Percentiles rank a stretch among this genome's conserved stretches.
phyloP scores from a whole-genome alignment of 1,140 invertebrate species.

The Bacillus rossius region DNA sequence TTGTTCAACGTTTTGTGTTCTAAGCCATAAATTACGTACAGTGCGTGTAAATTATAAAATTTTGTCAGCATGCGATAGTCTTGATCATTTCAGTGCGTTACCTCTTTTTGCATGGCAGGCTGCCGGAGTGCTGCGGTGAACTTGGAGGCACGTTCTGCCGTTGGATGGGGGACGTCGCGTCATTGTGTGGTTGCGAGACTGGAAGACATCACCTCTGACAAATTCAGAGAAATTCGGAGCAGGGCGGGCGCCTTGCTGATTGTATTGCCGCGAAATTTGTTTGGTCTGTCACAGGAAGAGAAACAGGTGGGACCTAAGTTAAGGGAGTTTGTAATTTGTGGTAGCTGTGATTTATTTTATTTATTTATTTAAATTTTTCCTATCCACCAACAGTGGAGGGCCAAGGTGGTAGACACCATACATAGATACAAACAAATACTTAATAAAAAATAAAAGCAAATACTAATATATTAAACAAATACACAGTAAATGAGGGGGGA shows the following conservation, averaged over 20 bases:
- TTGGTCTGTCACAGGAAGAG: slow-evolving; percentile 56
- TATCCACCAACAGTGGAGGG: too few relatives aligned
- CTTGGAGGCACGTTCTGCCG: slow-evolving; percentile 81
- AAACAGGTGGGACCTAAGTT: slow-evolving; percentile 54
- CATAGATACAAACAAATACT: too few relatives aligned
- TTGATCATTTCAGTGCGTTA: too few relatives aligned
- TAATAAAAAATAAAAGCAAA: too few relatives aligned
- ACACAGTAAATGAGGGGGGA: too few relatives aligned
- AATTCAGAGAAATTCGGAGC: slow-evolving; percentile 67
- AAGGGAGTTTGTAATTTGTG: neutral
- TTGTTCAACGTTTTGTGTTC: too few relatives aligned
- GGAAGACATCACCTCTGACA: slow-evolving; percentile 68
- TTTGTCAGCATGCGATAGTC: too few relatives aligned
- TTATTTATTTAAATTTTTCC: too few relatives aligned
- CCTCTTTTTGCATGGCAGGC: slow-evolving; percentile 52
- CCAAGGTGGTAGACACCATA: too few relatives aligned
- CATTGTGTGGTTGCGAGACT: slow-evolving; percentile 81
- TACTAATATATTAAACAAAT: too few relatives aligned
- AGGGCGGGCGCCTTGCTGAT: slow-evolving; percentile 83
- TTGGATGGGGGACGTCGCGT: slow-evolving; percentile 77
- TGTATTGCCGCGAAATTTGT: slow-evolving; percentile 72
- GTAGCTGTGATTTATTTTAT: neutral
- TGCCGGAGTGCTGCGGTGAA: slow-evolving; percentile 75
- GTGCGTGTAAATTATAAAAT: too few relatives aligned
- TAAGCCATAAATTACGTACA: too few relatives aligned